Base-by-base conservation (phyloP, 2,797 vertebrate species). In the Trachops cirrhosus region DNA sequence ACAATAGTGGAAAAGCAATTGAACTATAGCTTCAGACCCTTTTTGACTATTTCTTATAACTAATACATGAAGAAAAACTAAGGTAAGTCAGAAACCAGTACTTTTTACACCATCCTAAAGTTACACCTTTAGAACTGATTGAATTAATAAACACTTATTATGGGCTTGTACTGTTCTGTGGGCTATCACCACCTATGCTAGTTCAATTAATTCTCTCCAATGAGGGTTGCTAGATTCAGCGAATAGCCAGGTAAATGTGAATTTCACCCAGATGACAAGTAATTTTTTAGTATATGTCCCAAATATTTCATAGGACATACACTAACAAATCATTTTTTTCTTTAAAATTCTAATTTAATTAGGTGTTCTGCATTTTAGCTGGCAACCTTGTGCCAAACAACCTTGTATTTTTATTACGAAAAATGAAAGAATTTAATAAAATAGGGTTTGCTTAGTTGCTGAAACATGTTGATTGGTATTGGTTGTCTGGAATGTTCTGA, bases 331-430 rank as follows among this genome's bases (percentile, higher is more conserved):
- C 19, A 44, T 73, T 57, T 87, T 19, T 78, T 78, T 82, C 59
- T 84, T 75, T 95, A 50, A 97, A 96, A 95, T 94, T 94, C 34
- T 96, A 91, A 95, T 94, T 75, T 71, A 94, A 82, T 64, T 84
- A 34, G 21, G 3, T 88, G 5, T 85, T 44, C 18, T 41, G 6
- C 87, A 85, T 93, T 94, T 87, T 93, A 54, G 44, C 22, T 90
- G 59, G 29, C 2, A 82, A 88, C 4, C 39, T 87, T 14, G 74
- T n/a, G 24, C 32, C 12, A 34, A 74, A 79, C 2, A 62, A 67
- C 82, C 44, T 80, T 77, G 14, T 50, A 59, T 91, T 93, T 96
- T 95, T 94, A 79, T 73, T 57, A 22, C 89, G 79, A 79, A 82
- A 62, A 93, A 54, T 32, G 78, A 95, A 93, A 83, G 1, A 68